Conservation (phyloP, 1,140 invertebrate species). For the Zaprionus camerounensis region DNA sequence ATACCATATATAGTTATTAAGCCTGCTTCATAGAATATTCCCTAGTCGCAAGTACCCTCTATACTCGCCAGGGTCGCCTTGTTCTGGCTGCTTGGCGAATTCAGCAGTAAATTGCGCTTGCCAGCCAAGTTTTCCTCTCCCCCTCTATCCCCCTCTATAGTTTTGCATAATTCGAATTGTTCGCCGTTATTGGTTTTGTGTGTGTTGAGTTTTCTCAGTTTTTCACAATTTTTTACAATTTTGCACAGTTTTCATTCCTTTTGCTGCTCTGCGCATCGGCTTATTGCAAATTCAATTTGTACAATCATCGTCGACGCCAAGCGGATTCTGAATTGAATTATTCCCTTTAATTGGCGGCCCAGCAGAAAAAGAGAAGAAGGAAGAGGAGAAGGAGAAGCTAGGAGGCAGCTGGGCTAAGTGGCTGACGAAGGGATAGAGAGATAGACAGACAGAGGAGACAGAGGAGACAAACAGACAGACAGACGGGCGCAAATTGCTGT, state of each 20-base stretch:
- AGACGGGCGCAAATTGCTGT: constrained; percentile 28
- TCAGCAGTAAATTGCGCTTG: constrained; percentile 70
- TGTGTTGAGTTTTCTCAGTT: constrained; percentile 35
- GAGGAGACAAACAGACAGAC: neutral
- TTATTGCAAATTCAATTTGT: constrained; percentile 52
- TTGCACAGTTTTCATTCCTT: constrained; percentile 13
- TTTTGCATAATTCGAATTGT: constrained; percentile 69
- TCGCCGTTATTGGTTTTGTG: constrained; percentile 68
- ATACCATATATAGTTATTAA: too few species aligned
- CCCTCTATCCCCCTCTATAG: constrained; percentile 1
- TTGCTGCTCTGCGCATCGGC: constrained; percentile 1
- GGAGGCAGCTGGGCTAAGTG: neutral
- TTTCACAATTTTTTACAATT: constrained; percentile 29
- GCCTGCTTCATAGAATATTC: neutral
- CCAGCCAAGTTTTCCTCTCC: constrained; percentile 21
- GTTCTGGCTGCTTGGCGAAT: constrained; percentile 39
- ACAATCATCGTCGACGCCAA: constrained; percentile 8
- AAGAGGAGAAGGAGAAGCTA: neutral
- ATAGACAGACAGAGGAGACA: neutral
- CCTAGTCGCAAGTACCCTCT: neutral
- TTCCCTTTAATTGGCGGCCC: constrained; percentile 40
- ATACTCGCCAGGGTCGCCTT: neutral
- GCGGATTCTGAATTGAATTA: constrained; percentile 37
- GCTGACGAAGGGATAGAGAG: neutral
- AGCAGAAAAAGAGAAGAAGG: neutral